A percentile compares a stretch with the other conserved stretches of the same genome.
These are phyloP conservation scores for Callyntrura guangdongensis DNA, from an alignment of 2,888 invertebrate genomes.

Conservation along the genomic window DNA sequence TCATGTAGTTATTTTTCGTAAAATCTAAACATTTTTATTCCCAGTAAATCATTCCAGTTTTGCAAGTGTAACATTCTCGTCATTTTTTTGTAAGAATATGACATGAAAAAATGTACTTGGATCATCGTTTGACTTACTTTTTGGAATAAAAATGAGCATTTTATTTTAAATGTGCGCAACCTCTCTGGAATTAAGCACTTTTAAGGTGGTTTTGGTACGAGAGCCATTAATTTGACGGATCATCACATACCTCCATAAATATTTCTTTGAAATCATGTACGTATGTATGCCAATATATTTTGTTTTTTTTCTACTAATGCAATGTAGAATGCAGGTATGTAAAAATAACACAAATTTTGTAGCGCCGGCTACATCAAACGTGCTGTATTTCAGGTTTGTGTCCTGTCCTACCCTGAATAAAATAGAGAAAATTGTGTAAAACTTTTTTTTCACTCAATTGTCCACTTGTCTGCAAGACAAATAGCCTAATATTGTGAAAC, in stretches of 20 bases:
- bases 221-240: too few relatives aligned
- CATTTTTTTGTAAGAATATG: constrained; percentile 34
- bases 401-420: background rate
- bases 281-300: background rate
- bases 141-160: background rate
- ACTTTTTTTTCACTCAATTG: constrained; percentile 40
- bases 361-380: background rate
- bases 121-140: background rate
- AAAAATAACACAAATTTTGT: background rate
- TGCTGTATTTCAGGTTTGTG: constrained; percentile 25
- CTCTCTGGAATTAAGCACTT: background rate
- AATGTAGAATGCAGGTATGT: background rate
- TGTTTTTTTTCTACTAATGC: too few relatives aligned
- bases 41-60: constrained; percentile 80
- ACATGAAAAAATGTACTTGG: too few relatives aligned
- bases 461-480: constrained; percentile 76
- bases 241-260: background rate
- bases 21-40: constrained; percentile 65
- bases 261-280: background rate
- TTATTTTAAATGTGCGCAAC: background rate
- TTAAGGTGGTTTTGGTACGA: too few relatives aligned
- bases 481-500: constrained; percentile 75
- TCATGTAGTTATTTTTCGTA: constrained; percentile 22
- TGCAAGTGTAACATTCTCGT: constrained; percentile 78
- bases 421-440: constrained; percentile 57